Percentiles rank a stretch among this genome's conserved stretches.
Evolutionary conservation across 2,797 vertebrate species (phyloP).

Genomic region (Acrossocheilus wenchowensis): DNA sequence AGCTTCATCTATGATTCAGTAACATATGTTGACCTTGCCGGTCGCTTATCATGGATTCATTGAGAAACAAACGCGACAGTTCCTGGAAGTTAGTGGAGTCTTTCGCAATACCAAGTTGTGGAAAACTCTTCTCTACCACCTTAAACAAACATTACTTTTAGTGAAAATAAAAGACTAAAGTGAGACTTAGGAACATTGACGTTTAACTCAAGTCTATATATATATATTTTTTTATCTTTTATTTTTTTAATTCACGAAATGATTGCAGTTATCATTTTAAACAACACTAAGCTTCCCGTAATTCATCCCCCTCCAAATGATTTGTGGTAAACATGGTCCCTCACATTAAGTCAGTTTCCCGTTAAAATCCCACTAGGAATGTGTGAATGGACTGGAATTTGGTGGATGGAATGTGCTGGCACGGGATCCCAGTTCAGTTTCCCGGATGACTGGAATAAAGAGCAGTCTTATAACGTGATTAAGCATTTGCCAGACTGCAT

Average conservation of each 20-base stretch:
- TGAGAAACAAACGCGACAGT: slow-evolving; percentile 13
- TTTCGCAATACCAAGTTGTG: neutral
- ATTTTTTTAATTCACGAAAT: neutral
- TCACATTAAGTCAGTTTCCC: slow-evolving; percentile 71
- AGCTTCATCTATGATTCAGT: neutral
- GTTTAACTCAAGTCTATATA: too few relatives aligned
- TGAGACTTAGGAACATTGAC: neutral
- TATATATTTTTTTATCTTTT: too few relatives aligned
- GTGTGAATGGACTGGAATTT: slow-evolving; percentile 63
- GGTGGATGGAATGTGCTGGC: slow-evolving; percentile 61
- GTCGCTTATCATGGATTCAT: neutral
- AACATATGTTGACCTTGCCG: neutral
- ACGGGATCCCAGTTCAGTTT: slow-evolving; percentile 52
- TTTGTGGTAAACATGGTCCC: slow-evolving; percentile 63
- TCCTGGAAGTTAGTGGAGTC: slow-evolving; percentile 32
- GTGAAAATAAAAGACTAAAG: neutral
- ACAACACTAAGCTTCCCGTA: slow-evolving; percentile 49
- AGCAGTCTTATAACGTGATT: slow-evolving; percentile 69
- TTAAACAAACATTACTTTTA: neutral
- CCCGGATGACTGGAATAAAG: slow-evolving; percentile 77
- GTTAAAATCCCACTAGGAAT: slow-evolving; percentile 64
- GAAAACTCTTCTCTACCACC: neutral
- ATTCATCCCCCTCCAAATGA: slow-evolving; percentile 58
- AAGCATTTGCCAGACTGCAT: slow-evolving; percentile 52
- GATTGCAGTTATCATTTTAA: neutral